Percentiles rank a stretch among this genome's conserved stretches.
Evolutionary conservation across 2,888 invertebrate species (phyloP).

Genomic region (Ichneumoninae sp.): DNA sequence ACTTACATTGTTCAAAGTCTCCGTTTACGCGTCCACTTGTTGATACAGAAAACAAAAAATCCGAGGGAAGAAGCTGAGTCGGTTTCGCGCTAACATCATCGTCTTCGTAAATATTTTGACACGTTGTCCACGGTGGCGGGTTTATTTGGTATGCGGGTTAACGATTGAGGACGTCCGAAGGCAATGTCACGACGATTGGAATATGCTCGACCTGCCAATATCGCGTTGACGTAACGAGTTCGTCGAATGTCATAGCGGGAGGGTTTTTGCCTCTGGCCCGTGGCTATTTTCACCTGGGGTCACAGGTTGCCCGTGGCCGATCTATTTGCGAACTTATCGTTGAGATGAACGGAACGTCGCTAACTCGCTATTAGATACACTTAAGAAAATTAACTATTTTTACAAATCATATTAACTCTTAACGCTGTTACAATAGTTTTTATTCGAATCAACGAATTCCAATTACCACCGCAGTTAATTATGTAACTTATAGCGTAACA

Average conservation of each 20-base stretch:
- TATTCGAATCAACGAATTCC: neutral
- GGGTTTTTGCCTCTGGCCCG: constrained; percentile 50
- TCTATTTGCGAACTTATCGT: constrained; percentile 56
- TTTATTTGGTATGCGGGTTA: constrained; percentile 70
- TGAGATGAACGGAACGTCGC: neutral
- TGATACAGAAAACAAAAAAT: neutral
- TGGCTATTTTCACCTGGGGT: constrained; percentile 63
- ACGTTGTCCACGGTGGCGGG: constrained; percentile 50
- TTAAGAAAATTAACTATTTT: neutral
- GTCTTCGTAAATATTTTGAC: constrained; percentile 49
- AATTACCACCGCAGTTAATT: too few relatives aligned
- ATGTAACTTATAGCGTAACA: too few relatives aligned
- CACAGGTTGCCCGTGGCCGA: constrained; percentile 55
- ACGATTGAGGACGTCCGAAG: constrained; percentile 69
- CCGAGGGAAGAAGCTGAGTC: neutral
- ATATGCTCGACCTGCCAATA: constrained; percentile 64
- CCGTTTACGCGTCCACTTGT: neutral
- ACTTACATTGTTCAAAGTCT: neutral
- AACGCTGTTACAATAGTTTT: neutral
- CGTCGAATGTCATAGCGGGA: constrained; percentile 66
- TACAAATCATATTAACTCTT: neutral
- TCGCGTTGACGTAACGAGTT: constrained; percentile 67
- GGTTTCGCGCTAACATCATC: neutral
- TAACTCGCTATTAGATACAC: constrained; percentile 13
- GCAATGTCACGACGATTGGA: constrained; percentile 35